Evolutionary conservation across 2,797 vertebrate genomes (phyloP).

Genomic region (Danio choprae): DNA sequence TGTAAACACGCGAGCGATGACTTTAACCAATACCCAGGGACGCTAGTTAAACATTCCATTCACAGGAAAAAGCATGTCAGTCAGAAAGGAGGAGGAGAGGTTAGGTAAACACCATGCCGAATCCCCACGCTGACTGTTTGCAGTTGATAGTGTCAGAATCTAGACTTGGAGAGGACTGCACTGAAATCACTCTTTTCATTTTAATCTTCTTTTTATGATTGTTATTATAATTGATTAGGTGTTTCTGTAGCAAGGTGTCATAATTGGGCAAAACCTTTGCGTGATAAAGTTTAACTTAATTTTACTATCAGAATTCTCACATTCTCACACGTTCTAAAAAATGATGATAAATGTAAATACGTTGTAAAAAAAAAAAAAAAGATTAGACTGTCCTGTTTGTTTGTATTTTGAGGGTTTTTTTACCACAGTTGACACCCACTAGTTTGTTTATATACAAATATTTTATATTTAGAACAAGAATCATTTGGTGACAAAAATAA

Average conservation of each 20-base stretch:
- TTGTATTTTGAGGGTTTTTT: no score
- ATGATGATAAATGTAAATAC: no score
- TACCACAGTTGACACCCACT: no score
- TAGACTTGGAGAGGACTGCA: constrained; percentile 32
- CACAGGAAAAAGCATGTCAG: constrained; percentile 78
- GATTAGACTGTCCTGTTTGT: no score
- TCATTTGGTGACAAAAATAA: no score
- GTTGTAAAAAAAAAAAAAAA: no score
- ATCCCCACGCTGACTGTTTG: constrained; percentile 71
- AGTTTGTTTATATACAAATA: no score
- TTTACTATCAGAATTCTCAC: no score
- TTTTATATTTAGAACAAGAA: no score
- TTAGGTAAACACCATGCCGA: constrained; percentile 81
- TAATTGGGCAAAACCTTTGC: no score
- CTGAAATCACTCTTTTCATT: background rate
- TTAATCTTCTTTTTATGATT: background rate
- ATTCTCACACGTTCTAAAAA: no score
- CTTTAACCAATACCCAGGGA: constrained; percentile 76
- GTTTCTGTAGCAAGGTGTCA: background rate
- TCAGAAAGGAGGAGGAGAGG: constrained; percentile 72
- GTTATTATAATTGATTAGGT: background rate
- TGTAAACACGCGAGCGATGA: constrained; percentile 76
- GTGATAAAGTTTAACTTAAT: no score
- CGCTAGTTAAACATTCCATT: constrained; percentile 78
- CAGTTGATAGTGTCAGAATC: constrained; percentile 69